Conservation (phyloP, 2,797 vertebrate species). For the Anniella stebbinsi region DNA sequence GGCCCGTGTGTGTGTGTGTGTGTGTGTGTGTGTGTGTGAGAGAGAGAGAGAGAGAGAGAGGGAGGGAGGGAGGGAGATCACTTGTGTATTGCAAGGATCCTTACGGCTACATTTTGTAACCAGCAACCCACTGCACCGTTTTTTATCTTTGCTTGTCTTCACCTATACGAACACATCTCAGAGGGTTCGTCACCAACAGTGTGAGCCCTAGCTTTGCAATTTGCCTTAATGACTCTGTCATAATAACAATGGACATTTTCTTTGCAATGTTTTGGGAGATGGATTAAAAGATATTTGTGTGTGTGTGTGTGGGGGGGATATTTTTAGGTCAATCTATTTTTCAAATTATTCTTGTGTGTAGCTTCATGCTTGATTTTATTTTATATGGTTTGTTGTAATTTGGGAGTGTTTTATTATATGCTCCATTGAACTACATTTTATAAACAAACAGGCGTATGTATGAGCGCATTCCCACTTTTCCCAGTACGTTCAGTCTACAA, state of each 20-base stretch:
- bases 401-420: background rate
- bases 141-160: too few species aligned
- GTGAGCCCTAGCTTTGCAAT: background rate
- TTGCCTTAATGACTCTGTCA: background rate
- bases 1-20: too few species aligned
- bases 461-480: background rate
- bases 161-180: background rate
- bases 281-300: background rate
- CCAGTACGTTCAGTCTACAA: background rate
- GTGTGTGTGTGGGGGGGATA: background rate
- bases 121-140: background rate
- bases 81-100: background rate
- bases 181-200: background rate
- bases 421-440: background rate
- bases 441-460: background rate
- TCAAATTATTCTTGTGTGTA: background rate
- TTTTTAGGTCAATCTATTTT: background rate
- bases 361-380: background rate
- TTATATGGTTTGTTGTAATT: background rate
- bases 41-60: background rate
- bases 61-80: too few species aligned
- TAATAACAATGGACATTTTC: background rate
- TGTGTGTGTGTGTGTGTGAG: background rate
- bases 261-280: background rate
- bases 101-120: background rate